A percentile compares a stretch with the other conserved stretches of the same genome.
Conservation (phyloP, 2,113 vertebrate species). For the Phylloscopus trochiloides region DNA sequence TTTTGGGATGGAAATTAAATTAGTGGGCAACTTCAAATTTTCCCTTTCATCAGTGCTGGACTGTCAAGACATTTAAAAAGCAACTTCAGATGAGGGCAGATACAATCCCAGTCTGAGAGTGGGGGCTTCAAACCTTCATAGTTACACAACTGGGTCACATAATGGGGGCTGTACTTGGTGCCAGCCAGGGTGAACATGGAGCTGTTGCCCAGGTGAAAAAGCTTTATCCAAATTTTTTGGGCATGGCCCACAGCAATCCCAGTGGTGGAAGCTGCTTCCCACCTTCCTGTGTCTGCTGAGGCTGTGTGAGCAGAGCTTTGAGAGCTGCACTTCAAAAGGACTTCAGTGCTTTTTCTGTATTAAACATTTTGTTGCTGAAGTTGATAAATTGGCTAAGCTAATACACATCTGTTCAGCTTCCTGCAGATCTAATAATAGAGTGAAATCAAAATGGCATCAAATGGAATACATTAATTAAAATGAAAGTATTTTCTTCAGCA, state of each 20-base stretch:
- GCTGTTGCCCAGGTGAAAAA: neutral
- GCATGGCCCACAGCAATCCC: neutral
- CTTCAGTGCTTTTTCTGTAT: neutral
- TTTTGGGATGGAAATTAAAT: neutral
- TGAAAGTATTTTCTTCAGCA: neutral
- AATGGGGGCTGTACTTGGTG: fast-evolving
- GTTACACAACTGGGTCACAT: neutral
- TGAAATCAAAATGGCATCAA: neutral
- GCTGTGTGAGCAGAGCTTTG: neutral
- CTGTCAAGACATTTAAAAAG: neutral
- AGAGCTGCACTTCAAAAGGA: neutral
- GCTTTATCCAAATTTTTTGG: neutral
- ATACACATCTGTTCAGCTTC: neutral
- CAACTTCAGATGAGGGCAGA: neutral
- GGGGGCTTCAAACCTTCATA: neutral
- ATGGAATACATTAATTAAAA: constrained; percentile 5
- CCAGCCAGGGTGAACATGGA: neutral
- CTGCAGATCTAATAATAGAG: neutral
- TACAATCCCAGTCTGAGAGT: neutral
- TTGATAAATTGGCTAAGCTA: neutral
- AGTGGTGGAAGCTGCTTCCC: neutral
- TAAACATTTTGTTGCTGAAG: neutral
- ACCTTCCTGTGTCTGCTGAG: neutral
- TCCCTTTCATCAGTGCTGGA: neutral
- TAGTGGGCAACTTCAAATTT: neutral